phyloP scores from a whole-genome alignment of 2,113 vertebrate genomes.

The Desmodus rotundus region DNA sequence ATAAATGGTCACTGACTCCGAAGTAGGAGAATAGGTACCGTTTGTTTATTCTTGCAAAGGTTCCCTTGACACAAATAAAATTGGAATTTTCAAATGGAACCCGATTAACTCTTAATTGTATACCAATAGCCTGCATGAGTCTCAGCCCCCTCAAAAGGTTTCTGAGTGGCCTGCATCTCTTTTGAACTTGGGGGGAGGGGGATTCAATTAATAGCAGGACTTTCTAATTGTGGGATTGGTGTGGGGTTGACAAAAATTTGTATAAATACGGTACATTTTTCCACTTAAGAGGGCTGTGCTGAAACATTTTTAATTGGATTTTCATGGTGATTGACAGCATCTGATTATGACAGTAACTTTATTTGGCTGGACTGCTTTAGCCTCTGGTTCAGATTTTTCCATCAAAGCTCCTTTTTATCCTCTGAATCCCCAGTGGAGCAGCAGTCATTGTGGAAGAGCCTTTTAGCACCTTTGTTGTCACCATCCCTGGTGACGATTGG shows the following conservation, averaged over 20 bases:
- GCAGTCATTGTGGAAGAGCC: conserved; percentile 89
- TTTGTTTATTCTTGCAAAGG: conserved; percentile 43
- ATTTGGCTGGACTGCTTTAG: conserved; percentile 84
- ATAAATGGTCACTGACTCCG: conserved; percentile 61
- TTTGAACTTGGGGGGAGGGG: conserved; percentile 41
- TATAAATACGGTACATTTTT: conserved; percentile 79
- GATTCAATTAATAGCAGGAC: conserved; percentile 76
- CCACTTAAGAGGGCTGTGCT: conserved; percentile 79
- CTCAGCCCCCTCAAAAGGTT: conserved; percentile 54
- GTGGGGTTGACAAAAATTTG: conserved; percentile 66
- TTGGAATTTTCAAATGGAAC: conserved; percentile 66
- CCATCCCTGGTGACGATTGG: conserved; percentile 87
- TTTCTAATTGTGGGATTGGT: conserved; percentile 73
- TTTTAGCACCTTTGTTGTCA: conserved; percentile 95
- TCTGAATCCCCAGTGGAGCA: conserved; percentile 83
- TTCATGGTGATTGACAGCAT: conserved; percentile 87
- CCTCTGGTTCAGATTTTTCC: conserved; percentile 76
- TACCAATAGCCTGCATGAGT: conserved; percentile 62
- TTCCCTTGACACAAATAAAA: conserved; percentile 68
- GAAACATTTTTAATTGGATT: conserved; percentile 85
- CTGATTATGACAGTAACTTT: conserved; percentile 86
- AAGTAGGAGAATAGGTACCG: conserved; percentile 55
- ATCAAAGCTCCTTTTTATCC: conserved; percentile 77
- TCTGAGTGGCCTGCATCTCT: conserved; percentile 60
- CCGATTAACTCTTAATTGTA: conserved; percentile 68